These are phyloP conservation scores for Caretta caretta DNA, from an alignment of 2,113 vertebrate species.

Conservation along the genomic window DNA sequence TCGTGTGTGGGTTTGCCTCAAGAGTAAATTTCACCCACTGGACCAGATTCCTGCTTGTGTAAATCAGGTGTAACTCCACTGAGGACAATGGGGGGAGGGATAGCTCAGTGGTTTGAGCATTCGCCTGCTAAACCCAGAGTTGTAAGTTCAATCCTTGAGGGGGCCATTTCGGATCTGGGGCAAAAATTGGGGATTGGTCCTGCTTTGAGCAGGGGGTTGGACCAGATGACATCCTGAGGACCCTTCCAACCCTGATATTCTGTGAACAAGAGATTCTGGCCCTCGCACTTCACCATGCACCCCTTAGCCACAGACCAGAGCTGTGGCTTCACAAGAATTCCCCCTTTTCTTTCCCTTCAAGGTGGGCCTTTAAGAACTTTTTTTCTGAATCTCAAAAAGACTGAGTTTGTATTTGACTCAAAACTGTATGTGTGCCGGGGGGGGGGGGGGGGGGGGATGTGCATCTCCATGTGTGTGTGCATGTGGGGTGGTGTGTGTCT, in stretches of 20 bases:
- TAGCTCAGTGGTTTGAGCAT: too few relatives aligned
- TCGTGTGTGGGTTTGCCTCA: background rate
- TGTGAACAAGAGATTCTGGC: background rate
- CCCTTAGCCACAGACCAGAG: background rate
- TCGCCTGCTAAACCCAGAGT: too few relatives aligned
- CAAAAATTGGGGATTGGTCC: too few relatives aligned
- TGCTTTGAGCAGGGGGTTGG: too few relatives aligned
- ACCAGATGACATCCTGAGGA: too few relatives aligned
- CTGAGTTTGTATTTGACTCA: background rate
- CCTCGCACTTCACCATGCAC: background rate
- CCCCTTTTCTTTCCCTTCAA: background rate
- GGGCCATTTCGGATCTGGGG: too few relatives aligned
- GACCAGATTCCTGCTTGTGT: background rate
- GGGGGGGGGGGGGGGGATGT: background rate
- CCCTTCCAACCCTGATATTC: too few relatives aligned
- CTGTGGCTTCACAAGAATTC: background rate
- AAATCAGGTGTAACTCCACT: background rate
- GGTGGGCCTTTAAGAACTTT: background rate
- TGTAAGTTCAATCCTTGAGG: too few relatives aligned
- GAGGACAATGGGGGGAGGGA: background rate
- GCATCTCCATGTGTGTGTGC: background rate
- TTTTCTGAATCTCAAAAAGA: rapidly evolving
- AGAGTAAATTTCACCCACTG: background rate
- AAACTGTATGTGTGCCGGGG: background rate
- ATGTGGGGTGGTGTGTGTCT: background rate